Evolutionary conservation across 2,113 vertebrate species (phyloP), one percentile per base, ranked within the genome.

Genomic region (Ptilonorhynchus violaceus): DNA sequence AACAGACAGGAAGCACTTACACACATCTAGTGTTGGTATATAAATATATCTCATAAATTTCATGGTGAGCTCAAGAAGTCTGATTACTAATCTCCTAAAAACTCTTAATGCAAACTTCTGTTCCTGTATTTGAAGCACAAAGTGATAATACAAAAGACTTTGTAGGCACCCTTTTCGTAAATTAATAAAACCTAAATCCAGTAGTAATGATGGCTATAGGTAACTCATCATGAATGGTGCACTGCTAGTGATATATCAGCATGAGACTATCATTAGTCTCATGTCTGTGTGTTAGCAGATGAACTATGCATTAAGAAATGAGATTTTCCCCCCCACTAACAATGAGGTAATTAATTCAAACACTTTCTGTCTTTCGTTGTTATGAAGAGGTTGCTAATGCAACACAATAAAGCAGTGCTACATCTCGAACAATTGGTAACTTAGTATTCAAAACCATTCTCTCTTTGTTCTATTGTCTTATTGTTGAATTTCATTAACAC

Each of bases 321-420:
- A 78, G 35, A 18, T 22, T 19, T 31, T 1, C 50, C 24, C 23
- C 23, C 7, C 20, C n/a, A 6, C 21, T 11, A 44, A 59, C 52
- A 79, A 85, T 85, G 74, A 83, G 78, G 11, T 88, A 62, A 77
- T 94, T 88, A 90, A 88, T 97, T 95, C 75, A 85, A 88, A 49
- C 44, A 24, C 70, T 64, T 91, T 95, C 88, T 94, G 66, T 88
- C 70, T 79, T 50, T 80, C 37, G 33, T 69, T 82, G 39, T 79
- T 85, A 58, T 67, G 49, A 93, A 80, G 75, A 39, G 42, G 59
- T 83, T 94, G 63, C 78, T 88, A 92, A 90, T 90, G 50, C 88
- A 88, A 74, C 23, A 69, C 50, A 83, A 42, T 62, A 79, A 92
- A 88, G 67, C 63, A 50, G 52, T 33, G 19, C 63, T 69, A 55